phyloP scores from a whole-genome alignment of 2,888 invertebrate genomes.

The Lymantria monacha region DNA sequence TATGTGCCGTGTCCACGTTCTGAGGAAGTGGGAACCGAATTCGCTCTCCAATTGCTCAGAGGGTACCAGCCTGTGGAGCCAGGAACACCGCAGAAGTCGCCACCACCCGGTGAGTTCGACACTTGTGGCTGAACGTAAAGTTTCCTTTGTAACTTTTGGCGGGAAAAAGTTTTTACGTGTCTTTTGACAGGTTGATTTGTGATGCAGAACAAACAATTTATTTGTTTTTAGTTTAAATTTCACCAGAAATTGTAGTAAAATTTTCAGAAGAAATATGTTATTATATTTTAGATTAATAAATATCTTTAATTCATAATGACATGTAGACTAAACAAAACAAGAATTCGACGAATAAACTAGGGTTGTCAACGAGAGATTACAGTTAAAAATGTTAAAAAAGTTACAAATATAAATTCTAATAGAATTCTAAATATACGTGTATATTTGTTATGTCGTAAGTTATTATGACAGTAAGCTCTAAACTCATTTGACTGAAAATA shows the following conservation, averaged over 20 bases:
- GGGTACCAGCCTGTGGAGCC: conserved; percentile 48
- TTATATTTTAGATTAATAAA: background rate
- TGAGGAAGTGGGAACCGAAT: conserved; percentile 77
- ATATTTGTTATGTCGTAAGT: too few species aligned
- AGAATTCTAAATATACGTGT: too few species aligned
- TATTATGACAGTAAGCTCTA: too few species aligned
- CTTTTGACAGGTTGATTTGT: background rate
- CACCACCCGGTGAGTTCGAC: conserved; percentile 56
- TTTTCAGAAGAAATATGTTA: background rate
- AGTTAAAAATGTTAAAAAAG: too few species aligned
- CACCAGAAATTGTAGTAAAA: background rate
- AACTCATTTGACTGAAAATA: too few species aligned
- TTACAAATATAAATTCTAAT: too few species aligned
- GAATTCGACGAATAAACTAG: background rate
- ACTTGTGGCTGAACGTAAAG: conserved; percentile 18
- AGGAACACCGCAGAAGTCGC: conserved; percentile 58
- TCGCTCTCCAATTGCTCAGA: conserved; percentile 61
- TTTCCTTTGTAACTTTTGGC: conserved; percentile 35
- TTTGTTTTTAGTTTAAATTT: background rate
- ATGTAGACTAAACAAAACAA: conserved; percentile 23
- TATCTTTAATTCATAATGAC: conserved; percentile 9
- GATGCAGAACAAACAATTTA: background rate
- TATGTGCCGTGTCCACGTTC: conserved; percentile 77
- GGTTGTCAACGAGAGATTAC: background rate
- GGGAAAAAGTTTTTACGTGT: conserved; percentile 41